phyloP scores from a whole-genome alignment of 1,140 invertebrate species.

The Whitmania pigra region DNA sequence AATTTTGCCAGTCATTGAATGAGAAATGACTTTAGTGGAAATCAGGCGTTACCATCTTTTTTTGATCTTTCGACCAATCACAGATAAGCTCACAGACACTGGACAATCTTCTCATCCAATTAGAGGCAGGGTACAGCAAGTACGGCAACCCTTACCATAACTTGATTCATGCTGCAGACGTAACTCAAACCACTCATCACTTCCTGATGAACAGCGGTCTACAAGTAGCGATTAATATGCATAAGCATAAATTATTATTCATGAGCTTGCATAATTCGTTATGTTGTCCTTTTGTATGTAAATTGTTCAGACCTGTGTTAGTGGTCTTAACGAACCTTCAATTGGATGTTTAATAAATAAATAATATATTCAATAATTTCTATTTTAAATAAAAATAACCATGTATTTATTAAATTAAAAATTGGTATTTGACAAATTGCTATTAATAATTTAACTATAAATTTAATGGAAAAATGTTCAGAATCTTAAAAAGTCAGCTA shows the following conservation, averaged over 20 bases:
- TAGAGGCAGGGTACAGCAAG: slow-evolving; percentile 46
- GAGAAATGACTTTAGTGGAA: too few relatives aligned
- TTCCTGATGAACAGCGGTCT: slow-evolving; percentile 54
- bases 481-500: slow-evolving; percentile 11
- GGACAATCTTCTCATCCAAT: slow-evolving; percentile 44
- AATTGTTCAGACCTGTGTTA: too few relatives aligned
- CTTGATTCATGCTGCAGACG: slow-evolving; percentile 46
- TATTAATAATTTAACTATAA: too few relatives aligned
- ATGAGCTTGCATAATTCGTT: too few relatives aligned
- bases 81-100: slow-evolving; percentile 13
- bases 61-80: background rate
- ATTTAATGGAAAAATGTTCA: background rate
- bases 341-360: too few relatives aligned
- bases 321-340: too few relatives aligned
- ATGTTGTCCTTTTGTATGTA: too few relatives aligned
- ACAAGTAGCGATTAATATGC: background rate
- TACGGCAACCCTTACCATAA: slow-evolving; percentile 50
- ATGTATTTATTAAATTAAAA: too few relatives aligned
- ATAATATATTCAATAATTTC: too few relatives aligned
- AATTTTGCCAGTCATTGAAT: too few relatives aligned
- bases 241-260: background rate
- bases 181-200: slow-evolving; percentile 45
- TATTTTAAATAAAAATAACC: too few relatives aligned
- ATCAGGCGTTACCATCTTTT: background rate
- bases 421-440: too few relatives aligned